Conservation (phyloP, 2,113 vertebrate species). For the Siniperca chuatsi region DNA sequence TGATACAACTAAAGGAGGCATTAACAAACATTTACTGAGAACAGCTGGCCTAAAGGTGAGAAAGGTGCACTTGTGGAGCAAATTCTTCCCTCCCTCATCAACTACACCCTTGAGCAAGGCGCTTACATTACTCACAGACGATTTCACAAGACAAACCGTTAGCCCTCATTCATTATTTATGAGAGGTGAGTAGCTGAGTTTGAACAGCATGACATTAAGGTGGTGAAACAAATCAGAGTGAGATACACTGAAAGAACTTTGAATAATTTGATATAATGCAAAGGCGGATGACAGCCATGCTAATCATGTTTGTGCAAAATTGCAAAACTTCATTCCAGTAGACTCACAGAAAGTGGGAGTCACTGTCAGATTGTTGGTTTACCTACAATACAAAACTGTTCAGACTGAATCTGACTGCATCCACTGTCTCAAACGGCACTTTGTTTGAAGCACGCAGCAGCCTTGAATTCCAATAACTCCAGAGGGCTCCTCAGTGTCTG, state of each 20-base stretch:
- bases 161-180: slow-evolving; percentile 62
- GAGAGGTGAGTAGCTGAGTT: slow-evolving; percentile 45
- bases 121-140: slow-evolving; percentile 38
- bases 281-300: slow-evolving; percentile 10
- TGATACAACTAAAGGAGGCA: slow-evolving; percentile 31
- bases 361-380: slow-evolving; percentile 55
- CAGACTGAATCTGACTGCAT: slow-evolving; percentile 45
- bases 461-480: slow-evolving; percentile 61
- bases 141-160: slow-evolving; percentile 65
- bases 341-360: slow-evolving; percentile 21
- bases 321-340: slow-evolving; percentile 15
- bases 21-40: slow-evolving; percentile 36
- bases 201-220: slow-evolving; percentile 35
- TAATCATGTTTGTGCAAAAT: slow-evolving; percentile 8
- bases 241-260: slow-evolving; percentile 1
- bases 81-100: slow-evolving; percentile 39
- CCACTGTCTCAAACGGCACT: slow-evolving; percentile 35
- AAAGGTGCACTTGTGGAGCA: slow-evolving; percentile 24
- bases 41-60: slow-evolving; percentile 43
- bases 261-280: slow-evolving; percentile 24
- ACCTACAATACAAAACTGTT: slow-evolving; percentile 41
- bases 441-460: slow-evolving; percentile 54
- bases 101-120: slow-evolving; percentile 54
- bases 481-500: slow-evolving; percentile 53
- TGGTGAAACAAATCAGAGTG: slow-evolving; percentile 45